Evolutionary conservation across 1,140 invertebrate genomes (phyloP), one percentile per base, ranked within the genome.

Genomic region (Psix sp.): DNA sequence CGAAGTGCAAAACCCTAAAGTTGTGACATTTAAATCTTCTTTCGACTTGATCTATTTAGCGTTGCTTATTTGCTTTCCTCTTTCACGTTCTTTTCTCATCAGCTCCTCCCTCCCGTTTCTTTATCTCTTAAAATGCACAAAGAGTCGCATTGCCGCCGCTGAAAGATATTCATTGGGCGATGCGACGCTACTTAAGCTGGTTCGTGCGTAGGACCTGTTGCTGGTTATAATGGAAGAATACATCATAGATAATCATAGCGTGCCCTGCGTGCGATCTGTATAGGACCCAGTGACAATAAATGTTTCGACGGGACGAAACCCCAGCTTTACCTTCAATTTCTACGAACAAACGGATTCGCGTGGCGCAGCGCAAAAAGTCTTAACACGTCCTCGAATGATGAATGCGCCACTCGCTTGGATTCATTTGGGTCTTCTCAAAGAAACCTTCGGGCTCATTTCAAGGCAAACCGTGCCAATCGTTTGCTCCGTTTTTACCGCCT

Each of bases 211-310:
- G 79, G 75, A 83, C 80, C 82, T 82, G 82, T 83, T 82, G 82
- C 80, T 78, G 77, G 59, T 72, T 76, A 80, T 80, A 80, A 81
- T 81, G 77, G 77, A 84, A 83, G 77, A 82, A 82, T 78, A 54
- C 78, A 74, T 81, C 78, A 77, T 79, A 81, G 80, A 84, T 80
- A 82, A 85, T 83, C 78, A 77, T 81, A 78, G 79, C 68, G 66
- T 68, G 59, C 65, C 73, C 72, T 48, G 65, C 39, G 66, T 68
- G 57, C 63, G 43, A 42, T 52, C 60, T 76, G 51, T 72, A 67
- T 81, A 54, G 59, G 38, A 52, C 59, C 63, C 24, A 20, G 18
- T 54, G 74, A 80, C 68, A 78, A 82, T 78, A 77, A 78, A 77
- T 74, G 56, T 74, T 65, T 49, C 67, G 35, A 63, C 57, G 57